A percentile compares a stretch with the other conserved stretches of the same genome.
Conservation (phyloP, 2,113 vertebrate genomes). For the Heliornis fulica region DNA sequence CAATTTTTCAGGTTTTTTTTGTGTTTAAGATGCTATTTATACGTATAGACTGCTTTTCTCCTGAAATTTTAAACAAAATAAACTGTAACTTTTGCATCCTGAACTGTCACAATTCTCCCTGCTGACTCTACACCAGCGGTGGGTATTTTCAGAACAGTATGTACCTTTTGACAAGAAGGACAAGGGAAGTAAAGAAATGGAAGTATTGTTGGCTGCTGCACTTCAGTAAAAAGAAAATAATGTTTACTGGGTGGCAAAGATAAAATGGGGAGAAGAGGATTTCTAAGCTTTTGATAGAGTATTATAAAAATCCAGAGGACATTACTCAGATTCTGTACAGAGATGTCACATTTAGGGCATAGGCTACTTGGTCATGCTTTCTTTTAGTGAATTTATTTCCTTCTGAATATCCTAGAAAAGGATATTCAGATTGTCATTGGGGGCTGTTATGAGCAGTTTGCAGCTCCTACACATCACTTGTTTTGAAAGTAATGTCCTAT, state of each 20-base stretch:
- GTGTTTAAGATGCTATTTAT: not conserved
- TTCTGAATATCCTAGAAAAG: not conserved
- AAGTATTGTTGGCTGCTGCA: not conserved
- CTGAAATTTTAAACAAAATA: not conserved
- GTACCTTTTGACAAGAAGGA: not conserved
- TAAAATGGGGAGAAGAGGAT: not conserved
- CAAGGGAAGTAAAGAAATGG: not conserved
- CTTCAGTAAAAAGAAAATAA: not conserved
- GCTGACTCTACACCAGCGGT: not conserved
- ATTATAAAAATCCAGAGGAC: not conserved
- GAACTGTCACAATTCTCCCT: not conserved
- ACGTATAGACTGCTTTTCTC: not conserved
- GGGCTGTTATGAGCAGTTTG: not conserved
- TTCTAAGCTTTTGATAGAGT: constrained; percentile 1
- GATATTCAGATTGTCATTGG: not conserved
- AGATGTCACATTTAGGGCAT: not conserved
- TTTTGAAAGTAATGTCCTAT: not conserved
- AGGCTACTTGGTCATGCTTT: constrained; percentile 18
- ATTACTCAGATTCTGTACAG: not conserved
- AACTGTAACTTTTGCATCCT: not conserved
- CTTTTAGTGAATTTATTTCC: constrained; percentile 20
- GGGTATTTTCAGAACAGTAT: not conserved
- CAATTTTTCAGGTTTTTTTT: not conserved
- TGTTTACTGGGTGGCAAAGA: not conserved
- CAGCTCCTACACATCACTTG: not conserved